phyloP scores from a whole-genome alignment of 2,888 invertebrate genomes.

The Tetragnatha montana region DNA sequence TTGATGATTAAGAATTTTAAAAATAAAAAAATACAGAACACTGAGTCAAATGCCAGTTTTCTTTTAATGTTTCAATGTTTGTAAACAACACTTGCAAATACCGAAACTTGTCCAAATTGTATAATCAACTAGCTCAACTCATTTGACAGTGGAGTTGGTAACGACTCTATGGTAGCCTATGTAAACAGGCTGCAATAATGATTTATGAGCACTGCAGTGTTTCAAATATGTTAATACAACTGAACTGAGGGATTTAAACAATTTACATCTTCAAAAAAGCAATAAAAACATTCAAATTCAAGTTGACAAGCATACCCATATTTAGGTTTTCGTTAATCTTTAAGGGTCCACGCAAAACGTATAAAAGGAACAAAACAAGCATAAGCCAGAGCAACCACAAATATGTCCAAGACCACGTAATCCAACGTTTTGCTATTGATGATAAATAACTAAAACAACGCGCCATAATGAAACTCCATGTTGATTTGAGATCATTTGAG shows the following conservation, averaged over 20 bases:
- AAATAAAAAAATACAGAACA: too few species aligned
- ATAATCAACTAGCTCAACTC: too few species aligned
- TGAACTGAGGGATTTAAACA: too few species aligned
- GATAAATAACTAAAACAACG: constrained; percentile 66
- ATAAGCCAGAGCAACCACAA: constrained; percentile 70
- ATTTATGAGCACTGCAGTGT: neutral
- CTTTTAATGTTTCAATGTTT: too few species aligned
- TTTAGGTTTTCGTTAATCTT: constrained; percentile 67
- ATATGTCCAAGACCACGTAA: constrained; percentile 70
- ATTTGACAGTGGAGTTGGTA: too few species aligned
- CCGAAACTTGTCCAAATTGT: too few species aligned
- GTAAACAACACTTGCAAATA: too few species aligned
- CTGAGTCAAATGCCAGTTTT: too few species aligned
- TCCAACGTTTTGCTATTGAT: constrained; percentile 62
- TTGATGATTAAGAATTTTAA: too few species aligned
- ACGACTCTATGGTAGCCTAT: neutral
- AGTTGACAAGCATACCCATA: constrained; percentile 61
- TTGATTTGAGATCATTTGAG: constrained; percentile 51
- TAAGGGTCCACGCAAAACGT: constrained; percentile 63
- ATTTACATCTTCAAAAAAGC: neutral
- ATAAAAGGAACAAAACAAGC: constrained; percentile 66
- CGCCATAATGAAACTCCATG: constrained; percentile 70
- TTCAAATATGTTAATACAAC: neutral
- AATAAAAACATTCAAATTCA: neutral
- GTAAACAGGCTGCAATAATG: neutral